Percentiles rank a stretch among this genome's conserved stretches.
phyloP scores from a whole-genome alignment of 2,797 vertebrate species.

The Sebastiscus tertius region DNA sequence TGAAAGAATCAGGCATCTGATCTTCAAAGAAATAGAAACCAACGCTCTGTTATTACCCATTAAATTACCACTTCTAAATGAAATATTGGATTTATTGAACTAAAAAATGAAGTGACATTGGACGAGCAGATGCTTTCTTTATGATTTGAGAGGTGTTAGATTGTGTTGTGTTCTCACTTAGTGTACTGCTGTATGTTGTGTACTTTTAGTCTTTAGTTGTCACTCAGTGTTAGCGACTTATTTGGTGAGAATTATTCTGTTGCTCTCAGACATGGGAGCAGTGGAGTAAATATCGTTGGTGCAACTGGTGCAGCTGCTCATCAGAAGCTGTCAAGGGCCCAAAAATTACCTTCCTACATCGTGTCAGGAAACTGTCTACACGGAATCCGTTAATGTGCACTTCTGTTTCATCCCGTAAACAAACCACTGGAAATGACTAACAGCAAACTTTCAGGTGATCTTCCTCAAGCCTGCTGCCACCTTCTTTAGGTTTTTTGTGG shows the following conservation, averaged over 20 bases:
- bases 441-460: too few relatives aligned
- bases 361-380: too few relatives aligned
- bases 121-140: not conserved
- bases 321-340: too few relatives aligned
- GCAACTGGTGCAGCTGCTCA: too few relatives aligned
- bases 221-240: not conserved
- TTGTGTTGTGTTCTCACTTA: not conserved
- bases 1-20: conserved; percentile 6
- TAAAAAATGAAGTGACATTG: not conserved
- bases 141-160: not conserved
- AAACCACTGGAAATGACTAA: too few relatives aligned
- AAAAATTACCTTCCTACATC: too few relatives aligned
- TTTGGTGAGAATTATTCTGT: not conserved
- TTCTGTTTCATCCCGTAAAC: too few relatives aligned
- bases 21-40: conserved; percentile 24
- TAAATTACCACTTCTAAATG: not conserved
- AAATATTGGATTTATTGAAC: not conserved
- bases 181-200: too few relatives aligned
- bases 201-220: not conserved
- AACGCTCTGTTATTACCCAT: not conserved
- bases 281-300: not conserved
- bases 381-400: too few relatives aligned
- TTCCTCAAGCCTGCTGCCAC: too few relatives aligned
- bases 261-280: not conserved
- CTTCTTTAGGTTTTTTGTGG: too few relatives aligned